Conservation (phyloP, 2,797 vertebrate genomes). For the Crypturellus tataupa region DNA sequence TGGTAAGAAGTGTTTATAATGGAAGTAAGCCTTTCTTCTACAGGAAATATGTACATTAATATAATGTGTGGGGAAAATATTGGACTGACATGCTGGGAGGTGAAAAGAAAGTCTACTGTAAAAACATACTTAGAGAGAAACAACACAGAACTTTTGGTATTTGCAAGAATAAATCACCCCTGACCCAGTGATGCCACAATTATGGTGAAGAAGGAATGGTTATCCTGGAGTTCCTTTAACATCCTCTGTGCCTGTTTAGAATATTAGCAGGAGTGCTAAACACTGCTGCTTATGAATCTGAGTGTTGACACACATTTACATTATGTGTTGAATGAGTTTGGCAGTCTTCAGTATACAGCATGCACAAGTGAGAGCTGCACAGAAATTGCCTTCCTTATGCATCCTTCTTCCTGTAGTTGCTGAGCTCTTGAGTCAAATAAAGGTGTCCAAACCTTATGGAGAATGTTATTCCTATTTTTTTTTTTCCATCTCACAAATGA, state of each 20-base stretch:
- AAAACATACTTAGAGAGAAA: neutral
- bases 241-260: neutral
- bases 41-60: neutral
- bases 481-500: neutral
- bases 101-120: neutral
- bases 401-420: neutral
- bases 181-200: neutral
- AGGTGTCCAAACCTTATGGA: neutral
- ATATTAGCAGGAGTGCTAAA: neutral
- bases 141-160: accelerated
- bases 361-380: neutral
- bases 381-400: neutral
- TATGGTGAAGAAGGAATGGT: neutral
- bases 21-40: neutral
- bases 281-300: neutral
- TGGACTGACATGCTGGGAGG: neutral
- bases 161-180: neutral
- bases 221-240: neutral
- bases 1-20: neutral
- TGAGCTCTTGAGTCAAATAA: neutral
- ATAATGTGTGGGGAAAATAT: neutral
- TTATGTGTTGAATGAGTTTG: accelerated
- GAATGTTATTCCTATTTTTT: neutral
- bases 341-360: neutral
- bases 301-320: neutral